A percentile compares a stretch with the other conserved stretches of the same genome.
These are phyloP conservation scores for Abscondita cerata DNA, from an alignment of 2,888 invertebrate genomes.

Conservation along the genomic window DNA sequence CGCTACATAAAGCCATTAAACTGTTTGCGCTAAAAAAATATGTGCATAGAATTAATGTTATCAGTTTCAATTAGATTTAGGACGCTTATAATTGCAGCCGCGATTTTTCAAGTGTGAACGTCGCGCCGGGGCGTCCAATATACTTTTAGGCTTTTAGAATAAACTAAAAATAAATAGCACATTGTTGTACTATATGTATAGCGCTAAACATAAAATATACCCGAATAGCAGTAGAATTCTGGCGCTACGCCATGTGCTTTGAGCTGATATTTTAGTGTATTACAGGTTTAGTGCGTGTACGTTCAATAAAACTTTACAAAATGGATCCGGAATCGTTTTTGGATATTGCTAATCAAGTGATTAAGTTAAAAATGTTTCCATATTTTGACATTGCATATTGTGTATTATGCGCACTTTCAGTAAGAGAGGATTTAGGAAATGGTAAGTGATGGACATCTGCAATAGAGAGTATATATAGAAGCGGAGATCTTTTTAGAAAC, in stretches of 20 bases:
- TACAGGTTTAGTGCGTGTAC: conserved; percentile 25
- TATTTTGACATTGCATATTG: conserved; percentile 99
- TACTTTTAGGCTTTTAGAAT: conserved; percentile 1
- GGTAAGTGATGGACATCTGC: conserved; percentile 65
- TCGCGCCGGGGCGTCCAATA: too few relatives aligned
- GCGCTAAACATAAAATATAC: conserved; percentile 29
- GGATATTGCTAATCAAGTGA: conserved; percentile 98
- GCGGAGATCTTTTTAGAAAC: too few relatives aligned
- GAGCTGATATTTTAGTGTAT: conserved; percentile 36
- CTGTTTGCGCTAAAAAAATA: too few relatives aligned
- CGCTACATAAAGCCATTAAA: too few relatives aligned
- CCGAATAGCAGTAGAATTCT: conserved; percentile 30
- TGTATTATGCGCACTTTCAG: conserved; percentile 90
- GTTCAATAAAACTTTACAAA: conserved; percentile 41
- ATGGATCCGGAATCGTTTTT: conserved; percentile 98
- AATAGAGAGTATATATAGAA: too few relatives aligned
- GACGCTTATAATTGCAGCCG: too few relatives aligned
- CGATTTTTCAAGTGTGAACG: too few relatives aligned
- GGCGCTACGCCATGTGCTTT: conserved; percentile 34
- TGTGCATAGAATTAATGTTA: too few relatives aligned
- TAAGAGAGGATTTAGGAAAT: conserved; percentile 92
- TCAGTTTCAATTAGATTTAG: too few relatives aligned
- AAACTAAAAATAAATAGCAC: conserved; percentile 31
- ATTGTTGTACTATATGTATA: conserved; percentile 26
- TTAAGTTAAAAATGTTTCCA: conserved; percentile 98